Percentiles rank a stretch among this genome's conserved stretches.
Conservation (phyloP, 2,888 invertebrate genomes). For the Drosophila ustulata region DNA sequence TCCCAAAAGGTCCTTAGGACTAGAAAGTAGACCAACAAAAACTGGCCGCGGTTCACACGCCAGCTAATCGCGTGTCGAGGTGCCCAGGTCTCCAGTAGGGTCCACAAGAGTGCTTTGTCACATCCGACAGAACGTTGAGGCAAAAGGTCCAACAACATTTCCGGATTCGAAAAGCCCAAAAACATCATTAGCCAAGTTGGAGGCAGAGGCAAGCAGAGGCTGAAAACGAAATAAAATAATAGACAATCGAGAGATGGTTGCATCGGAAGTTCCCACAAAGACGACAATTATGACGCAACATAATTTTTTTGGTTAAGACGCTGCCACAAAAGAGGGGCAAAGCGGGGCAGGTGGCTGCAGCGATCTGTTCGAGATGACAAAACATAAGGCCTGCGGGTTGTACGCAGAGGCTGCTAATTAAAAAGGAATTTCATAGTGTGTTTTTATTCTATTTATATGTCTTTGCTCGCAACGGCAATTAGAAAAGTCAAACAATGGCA, state of each 20-base stretch:
- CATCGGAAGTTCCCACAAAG: constrained; percentile 75
- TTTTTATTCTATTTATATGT: constrained; percentile 27
- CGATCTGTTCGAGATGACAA: constrained; percentile 45
- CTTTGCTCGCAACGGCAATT: constrained; percentile 53
- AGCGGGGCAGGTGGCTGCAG: constrained; percentile 2
- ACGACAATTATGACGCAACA: constrained; percentile 75
- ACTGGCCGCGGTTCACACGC: constrained; percentile 50
- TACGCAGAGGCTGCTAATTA: constrained; percentile 63
- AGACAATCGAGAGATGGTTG: constrained; percentile 37
- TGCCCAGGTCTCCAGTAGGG: neutral
- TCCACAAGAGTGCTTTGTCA: constrained; percentile 56
- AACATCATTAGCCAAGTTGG: constrained; percentile 62
- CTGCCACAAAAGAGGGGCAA: constrained; percentile 4
- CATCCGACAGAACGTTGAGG: constrained; percentile 53
- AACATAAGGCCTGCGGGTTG: constrained; percentile 36
- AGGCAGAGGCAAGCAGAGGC: constrained; percentile 12
- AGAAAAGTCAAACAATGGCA: constrained; percentile 49
- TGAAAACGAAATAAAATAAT: constrained; percentile 41
- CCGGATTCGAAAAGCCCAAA: constrained; percentile 74
- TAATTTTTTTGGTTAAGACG: constrained; percentile 46
- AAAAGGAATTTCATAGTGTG: constrained; percentile 65
- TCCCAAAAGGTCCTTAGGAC: constrained; percentile 36
- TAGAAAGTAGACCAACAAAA: constrained; percentile 11
- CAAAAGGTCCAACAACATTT: constrained; percentile 46
- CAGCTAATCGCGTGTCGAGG: constrained; percentile 37